Percentiles rank a stretch among this genome's conserved stretches.
Evolutionary conservation across 2,113 vertebrate species (phyloP).

Genomic region (western clawed frog (Xenopus tropicalis)): UCB_Xtro_10.0 CM004447.2:126986001-126986500

Average conservation of each 20-base stretch:
- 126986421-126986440: constrained; percentile 50
- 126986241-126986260: constrained; percentile 79
- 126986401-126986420: constrained; percentile 30
- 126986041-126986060: constrained; percentile 69
- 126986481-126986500: constrained; percentile 71
- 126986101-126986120: constrained; percentile 36
- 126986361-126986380: constrained; percentile 53
- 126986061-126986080: constrained; percentile 65
- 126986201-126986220: constrained; percentile 76
- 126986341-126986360: constrained; percentile 58
- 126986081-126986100: constrained; percentile 50
- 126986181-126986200: constrained; percentile 53
- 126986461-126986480: constrained; percentile 65
- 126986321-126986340: constrained; percentile 72
- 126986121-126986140: constrained; percentile 63
- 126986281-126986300: constrained; percentile 76
- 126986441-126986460: constrained; percentile 61
- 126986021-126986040: constrained; percentile 50
- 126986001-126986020: constrained; percentile 46
- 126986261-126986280: constrained; percentile 80
- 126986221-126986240: constrained; percentile 79
- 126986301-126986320: constrained; percentile 74
- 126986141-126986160: constrained; percentile 68
- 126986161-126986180: constrained; percentile 50
- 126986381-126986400: constrained; percentile 49